Conservation (phyloP, 2,797 vertebrate species). For the Nannoperca obscura region DNA sequence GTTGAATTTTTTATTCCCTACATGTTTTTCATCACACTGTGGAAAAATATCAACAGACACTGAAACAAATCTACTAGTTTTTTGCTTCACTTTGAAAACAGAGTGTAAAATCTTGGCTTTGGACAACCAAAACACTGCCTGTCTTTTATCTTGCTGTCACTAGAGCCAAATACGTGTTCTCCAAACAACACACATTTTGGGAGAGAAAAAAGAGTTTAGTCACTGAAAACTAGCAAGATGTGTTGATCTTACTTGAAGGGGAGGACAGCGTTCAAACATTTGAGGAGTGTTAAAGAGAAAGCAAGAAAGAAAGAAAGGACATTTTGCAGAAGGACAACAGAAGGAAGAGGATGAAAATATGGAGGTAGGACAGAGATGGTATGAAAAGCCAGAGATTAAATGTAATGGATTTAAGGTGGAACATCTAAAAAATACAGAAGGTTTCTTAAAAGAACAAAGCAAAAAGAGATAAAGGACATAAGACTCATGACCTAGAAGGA, state of each 20-base stretch:
- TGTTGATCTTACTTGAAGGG: conserved; percentile 48
- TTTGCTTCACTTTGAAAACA: conserved; percentile 28
- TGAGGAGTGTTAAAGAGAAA: conserved; percentile 1
- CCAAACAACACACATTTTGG: conserved; percentile 27
- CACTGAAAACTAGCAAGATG: conserved; percentile 38
- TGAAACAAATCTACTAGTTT: conserved; percentile 34
- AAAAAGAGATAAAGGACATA: neutral
- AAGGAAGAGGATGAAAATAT: conserved; percentile 13
- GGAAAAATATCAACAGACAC: conserved; percentile 34
- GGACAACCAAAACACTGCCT: conserved; percentile 50
- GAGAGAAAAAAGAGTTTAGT: conserved; percentile 23
- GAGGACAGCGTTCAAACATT: conserved; percentile 41
- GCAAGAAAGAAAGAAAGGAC: neutral
- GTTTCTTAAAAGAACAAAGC: conserved; percentile 9
- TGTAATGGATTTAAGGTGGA: conserved; percentile 13
- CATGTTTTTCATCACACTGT: conserved; percentile 15
- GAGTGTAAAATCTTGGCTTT: conserved; percentile 34
- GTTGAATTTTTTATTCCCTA: conserved; percentile 22
- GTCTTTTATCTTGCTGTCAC: conserved; percentile 66
- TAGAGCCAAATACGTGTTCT: conserved; percentile 55
- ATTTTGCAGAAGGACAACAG: conserved; percentile 5
- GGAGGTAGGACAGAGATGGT: neutral
- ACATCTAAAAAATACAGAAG: neutral
- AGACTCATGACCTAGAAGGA: neutral
- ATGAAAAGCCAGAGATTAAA: conserved; percentile 12